Base-by-base conservation (phyloP, 2,797 vertebrate genomes). In the Diglossa cyanea region DNA sequence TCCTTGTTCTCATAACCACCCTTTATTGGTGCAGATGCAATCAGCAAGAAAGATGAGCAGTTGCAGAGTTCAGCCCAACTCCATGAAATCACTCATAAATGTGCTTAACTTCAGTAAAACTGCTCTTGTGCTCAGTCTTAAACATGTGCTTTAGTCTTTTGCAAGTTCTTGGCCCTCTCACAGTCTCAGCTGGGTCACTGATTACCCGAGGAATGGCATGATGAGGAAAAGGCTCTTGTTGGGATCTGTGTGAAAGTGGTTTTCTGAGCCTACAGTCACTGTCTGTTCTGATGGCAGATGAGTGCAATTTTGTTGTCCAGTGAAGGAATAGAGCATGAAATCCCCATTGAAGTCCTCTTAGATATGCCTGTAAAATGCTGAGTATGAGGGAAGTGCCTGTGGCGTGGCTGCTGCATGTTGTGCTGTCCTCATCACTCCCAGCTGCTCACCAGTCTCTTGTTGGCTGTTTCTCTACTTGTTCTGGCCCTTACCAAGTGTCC, bases 281-380 rank as follows among this genome's bases (percentile, higher is more conserved):
- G 39, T 70, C 87, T 92, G 77, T 71, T 92, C 80, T 90, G 79
- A 75, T 93, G 82, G 87, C 86, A 90, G 47, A 53, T 68, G 44
- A 93, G 44, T 62, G 58, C 33, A 62, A 55, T 96, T 93, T 90
- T 70, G 62, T 72, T 86, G 54, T 88, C 62, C 61, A 31, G 13
- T 47, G 82, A 86, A 77, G 47, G 93, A 86, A 53, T 0, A 78
- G 51, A 88, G 44, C 58, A 63, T 84, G 91, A 91, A 91, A 86
- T 88, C 58, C 33, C 13, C n/a, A 24, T 0, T 65, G 62, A 72
- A 42, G 30, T 60, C 37, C 44, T 75, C 76, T 78, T 73, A 88
- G 68, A 20, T n/a, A 51, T 13, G 15, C 47, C 81, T 94, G 70
- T 55, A 72, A 88, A 90, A 72, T 24, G n/a, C 72, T 78, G 68